Evolutionary conservation across 2,113 vertebrate species (phyloP), one percentile per base, ranked within the genome.

Genomic region (Apteryx owenii): DNA sequence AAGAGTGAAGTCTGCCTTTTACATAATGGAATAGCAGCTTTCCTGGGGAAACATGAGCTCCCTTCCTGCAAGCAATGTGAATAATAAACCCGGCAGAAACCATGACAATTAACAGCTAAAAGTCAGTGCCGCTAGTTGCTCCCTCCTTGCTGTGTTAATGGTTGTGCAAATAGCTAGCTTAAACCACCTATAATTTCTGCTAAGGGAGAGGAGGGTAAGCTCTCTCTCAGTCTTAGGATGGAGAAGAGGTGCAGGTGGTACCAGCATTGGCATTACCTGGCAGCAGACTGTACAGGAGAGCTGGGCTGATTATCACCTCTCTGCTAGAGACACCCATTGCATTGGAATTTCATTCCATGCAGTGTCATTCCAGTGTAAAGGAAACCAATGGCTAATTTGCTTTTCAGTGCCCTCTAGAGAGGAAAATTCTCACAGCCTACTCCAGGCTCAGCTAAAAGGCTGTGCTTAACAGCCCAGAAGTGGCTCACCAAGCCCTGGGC

Each of bases 101-200:
- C 42, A 42, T 16, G 25, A 42, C 46, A 86, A 90, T 94, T 84
- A 78, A 66, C 78, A 81, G 65, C 69, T 91, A 40, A 53, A 65
- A 87, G 65, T 40, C 54, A 81, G 54, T 62, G 15, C 50, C 85
- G 33, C 61, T 89, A 44, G 40, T 86, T 79, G 61, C 40, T 62
- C 81, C 36, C 40, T 78, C 93, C 78, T 91, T 87, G 65, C 77
- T 84, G 25, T 58, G 56, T 66, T 95, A 95, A 79, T 68, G 46
- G 46, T 22, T 75, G 44, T 87, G 81, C 69, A 89, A 97, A 94
- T 28, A 93, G 60, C 50, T 75, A 50, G 44, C 40, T 71, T 87
- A 78, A 93, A 58, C 4, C 14, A 75, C 46, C 26, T 87, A 33
- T 75, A 36, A 51, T 78, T 85, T 79, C 80, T 75, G 73, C 46